Evolutionary conservation across 2,797 vertebrate species (phyloP).

Genomic region (Labeo calbasu): DNA sequence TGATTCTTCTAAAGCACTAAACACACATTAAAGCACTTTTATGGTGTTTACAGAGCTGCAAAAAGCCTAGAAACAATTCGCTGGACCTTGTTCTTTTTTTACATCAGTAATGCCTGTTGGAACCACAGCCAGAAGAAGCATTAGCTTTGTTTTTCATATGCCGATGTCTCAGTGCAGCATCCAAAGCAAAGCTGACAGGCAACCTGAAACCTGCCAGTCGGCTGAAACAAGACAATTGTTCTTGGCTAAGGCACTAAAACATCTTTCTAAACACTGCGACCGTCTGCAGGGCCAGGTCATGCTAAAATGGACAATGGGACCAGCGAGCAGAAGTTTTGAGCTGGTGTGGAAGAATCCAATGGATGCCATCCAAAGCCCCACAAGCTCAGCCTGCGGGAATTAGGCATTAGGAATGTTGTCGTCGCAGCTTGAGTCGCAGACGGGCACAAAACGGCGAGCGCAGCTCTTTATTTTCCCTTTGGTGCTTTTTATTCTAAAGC

Average conservation of each 20-base stretch:
- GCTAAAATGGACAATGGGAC: constrained; percentile 54
- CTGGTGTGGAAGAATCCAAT: constrained; percentile 49
- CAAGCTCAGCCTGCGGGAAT: constrained; percentile 46
- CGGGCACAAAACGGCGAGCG: constrained; percentile 5
- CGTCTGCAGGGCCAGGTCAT: constrained; percentile 41
- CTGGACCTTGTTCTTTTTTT: constrained; percentile 18
- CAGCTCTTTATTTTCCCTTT: constrained; percentile 33
- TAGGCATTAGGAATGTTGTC: constrained; percentile 61
- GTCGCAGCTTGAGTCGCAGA: constrained; percentile 47
- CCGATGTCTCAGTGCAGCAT: constrained; percentile 68
- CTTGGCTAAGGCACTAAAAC: constrained; percentile 60
- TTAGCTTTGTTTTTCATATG: constrained; percentile 71
- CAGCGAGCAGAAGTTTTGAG: constrained; percentile 50
- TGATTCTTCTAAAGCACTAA: neutral
- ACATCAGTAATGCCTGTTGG: constrained; percentile 40
- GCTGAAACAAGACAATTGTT: constrained; percentile 69
- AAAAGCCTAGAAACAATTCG: constrained; percentile 14
- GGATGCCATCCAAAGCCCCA: constrained; percentile 56
- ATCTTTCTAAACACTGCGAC: constrained; percentile 62
- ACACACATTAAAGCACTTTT: constrained; percentile 12
- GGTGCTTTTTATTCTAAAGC: constrained; percentile 61
- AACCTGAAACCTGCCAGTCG: constrained; percentile 66
- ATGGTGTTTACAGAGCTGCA: neutral
- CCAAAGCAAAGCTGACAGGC: constrained; percentile 72
- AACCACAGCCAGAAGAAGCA: constrained; percentile 70